These are phyloP conservation scores for Bicyclus anynana DNA, from an alignment of 1,140 invertebrate genomes.

Conservation along the genomic window DNA sequence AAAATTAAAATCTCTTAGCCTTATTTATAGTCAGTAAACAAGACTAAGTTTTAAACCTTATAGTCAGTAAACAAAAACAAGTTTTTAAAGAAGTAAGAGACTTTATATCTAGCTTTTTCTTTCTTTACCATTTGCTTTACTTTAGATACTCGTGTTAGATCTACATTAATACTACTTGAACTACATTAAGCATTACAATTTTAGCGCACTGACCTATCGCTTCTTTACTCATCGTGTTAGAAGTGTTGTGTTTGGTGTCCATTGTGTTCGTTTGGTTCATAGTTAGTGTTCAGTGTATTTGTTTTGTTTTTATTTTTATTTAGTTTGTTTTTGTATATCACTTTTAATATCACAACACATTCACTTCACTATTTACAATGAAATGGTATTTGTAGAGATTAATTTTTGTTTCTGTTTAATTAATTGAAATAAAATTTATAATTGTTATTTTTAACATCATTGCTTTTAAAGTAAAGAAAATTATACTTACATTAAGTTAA, in stretches of 20 bases:
- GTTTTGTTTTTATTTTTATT: neutral
- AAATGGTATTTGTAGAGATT: neutral
- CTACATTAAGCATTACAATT: neutral
- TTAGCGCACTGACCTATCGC: slow-evolving; percentile 60
- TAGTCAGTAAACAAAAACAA: too few species aligned
- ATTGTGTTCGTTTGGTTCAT: slow-evolving; percentile 45
- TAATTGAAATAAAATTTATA: neutral
- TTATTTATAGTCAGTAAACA: too few species aligned
- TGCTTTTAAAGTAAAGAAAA: too few species aligned
- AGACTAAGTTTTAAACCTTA: too few species aligned
- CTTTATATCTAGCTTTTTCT: too few species aligned
- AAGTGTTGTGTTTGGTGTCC: slow-evolving; percentile 52
- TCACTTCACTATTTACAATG: neutral
- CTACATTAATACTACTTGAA: neutral
- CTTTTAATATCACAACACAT: slow-evolving; percentile 3
- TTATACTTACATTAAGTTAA: too few species aligned
- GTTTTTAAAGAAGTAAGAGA: too few species aligned
- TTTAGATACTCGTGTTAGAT: neutral
- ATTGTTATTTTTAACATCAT: neutral
- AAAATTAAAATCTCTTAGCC: too few species aligned
- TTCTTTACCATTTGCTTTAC: too few species aligned
- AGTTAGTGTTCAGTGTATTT: slow-evolving; percentile 1
- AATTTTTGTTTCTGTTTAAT: neutral
- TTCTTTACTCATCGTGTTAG: slow-evolving; percentile 58
- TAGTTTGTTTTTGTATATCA: neutral